A percentile compares a stretch with the other conserved stretches of the same genome.
phyloP scores from a whole-genome alignment of 1,140 invertebrate species.

The Formica exsecta region DNA sequence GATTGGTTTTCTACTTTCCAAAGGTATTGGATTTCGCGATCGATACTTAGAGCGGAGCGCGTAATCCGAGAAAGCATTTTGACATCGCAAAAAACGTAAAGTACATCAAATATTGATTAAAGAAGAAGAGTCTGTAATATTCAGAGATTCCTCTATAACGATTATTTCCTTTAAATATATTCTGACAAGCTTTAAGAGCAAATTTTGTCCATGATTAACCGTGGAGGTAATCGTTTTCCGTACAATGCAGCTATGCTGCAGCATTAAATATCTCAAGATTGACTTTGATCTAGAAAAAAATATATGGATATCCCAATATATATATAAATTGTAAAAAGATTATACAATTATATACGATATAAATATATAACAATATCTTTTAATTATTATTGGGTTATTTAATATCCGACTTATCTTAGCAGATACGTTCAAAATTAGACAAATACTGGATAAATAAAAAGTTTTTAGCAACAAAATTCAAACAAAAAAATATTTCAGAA shows the following conservation, averaged over 20 bases:
- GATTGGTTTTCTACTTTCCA: slow-evolving; percentile 60
- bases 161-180: slow-evolving; percentile 42
- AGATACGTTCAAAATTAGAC: background rate
- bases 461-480: background rate
- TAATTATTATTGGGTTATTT: too few species aligned
- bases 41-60: slow-evolving; percentile 35
- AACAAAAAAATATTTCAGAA: background rate
- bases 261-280: slow-evolving; percentile 11
- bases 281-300: background rate
- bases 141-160: slow-evolving; percentile 43
- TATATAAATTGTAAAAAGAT: background rate
- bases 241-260: slow-evolving; percentile 23
- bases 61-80: slow-evolving; percentile 59
- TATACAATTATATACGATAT: background rate
- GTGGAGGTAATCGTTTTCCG: slow-evolving; percentile 32
- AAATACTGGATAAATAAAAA: background rate
- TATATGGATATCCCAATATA: background rate
- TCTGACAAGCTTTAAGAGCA: slow-evolving; percentile 24
- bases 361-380: background rate
- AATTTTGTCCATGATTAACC: slow-evolving; percentile 48
- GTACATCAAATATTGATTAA: slow-evolving; percentile 53
- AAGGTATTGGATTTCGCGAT: slow-evolving; percentile 61
- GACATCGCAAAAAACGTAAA: slow-evolving; percentile 54
- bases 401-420: too few species aligned
- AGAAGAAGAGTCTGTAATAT: slow-evolving; percentile 37